These are phyloP conservation scores for Drosophila biarmipes DNA, from an alignment of 1,140 invertebrate genomes.

Conservation along the genomic window DNA sequence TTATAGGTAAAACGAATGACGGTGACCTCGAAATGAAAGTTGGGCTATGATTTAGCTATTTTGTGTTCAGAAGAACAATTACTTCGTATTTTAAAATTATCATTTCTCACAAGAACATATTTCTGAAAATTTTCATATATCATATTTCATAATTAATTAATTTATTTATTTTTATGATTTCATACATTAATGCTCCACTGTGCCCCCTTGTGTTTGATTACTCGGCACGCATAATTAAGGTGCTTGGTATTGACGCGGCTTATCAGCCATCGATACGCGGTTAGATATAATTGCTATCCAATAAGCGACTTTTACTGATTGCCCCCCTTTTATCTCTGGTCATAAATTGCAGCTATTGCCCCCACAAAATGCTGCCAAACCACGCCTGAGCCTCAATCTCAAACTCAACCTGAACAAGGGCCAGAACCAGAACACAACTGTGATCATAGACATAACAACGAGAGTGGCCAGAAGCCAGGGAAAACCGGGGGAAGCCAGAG, in stretches of 20 bases:
- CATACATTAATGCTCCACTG: slow-evolving; percentile 3
- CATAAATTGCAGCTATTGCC: slow-evolving; percentile 57
- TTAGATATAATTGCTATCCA: slow-evolving; percentile 34
- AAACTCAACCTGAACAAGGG: slow-evolving; percentile 34
- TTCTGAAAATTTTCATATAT: too few relatives aligned
- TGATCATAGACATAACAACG: slow-evolving; percentile 74
- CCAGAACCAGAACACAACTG: slow-evolving; percentile 61
- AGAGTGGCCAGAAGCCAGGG: slow-evolving; percentile 21
- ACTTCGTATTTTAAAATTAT: too few relatives aligned
- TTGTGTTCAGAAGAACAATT: too few relatives aligned
- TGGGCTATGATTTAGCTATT: neutral
- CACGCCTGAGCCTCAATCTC: slow-evolving; percentile 64
- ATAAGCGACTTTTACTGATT: slow-evolving; percentile 20
- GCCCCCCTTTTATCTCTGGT: neutral
- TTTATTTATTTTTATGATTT: neutral
- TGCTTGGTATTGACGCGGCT: slow-evolving; percentile 44
- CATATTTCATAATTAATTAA: too few relatives aligned
- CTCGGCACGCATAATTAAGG: slow-evolving; percentile 35
- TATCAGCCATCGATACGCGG: slow-evolving; percentile 37
- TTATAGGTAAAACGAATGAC: slow-evolving; percentile 2
- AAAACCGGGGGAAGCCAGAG: slow-evolving; percentile 15
- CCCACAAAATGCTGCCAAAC: slow-evolving; percentile 77
- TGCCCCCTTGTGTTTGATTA: slow-evolving; percentile 8
- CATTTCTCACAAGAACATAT: too few relatives aligned
- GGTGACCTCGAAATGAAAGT: neutral